These are phyloP conservation scores for Urophycis tenuis DNA, from an alignment of 2,797 vertebrate genomes.

Conservation along the genomic window DNA sequence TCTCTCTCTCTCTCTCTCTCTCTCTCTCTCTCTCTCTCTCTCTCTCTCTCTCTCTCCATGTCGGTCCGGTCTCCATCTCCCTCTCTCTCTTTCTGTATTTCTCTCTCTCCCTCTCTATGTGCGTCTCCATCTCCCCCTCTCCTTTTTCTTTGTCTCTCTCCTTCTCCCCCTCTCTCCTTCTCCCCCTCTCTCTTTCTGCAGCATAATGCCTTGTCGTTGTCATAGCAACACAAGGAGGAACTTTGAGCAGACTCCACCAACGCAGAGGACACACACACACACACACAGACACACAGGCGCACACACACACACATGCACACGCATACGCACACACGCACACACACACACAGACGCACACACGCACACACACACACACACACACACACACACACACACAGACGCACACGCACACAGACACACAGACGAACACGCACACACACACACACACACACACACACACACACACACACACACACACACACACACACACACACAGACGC, in stretches of 20 bases:
- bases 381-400: neutral
- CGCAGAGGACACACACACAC: neutral
- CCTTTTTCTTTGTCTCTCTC: neutral
- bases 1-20: neutral
- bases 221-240: slow-evolving; percentile 10
- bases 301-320: too few species aligned
- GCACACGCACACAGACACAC: too few species aligned
- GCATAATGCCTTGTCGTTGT: slow-evolving; percentile 4
- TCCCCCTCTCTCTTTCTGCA: neutral
- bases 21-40: neutral
- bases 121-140: neutral
- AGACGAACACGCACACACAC: too few species aligned
- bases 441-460: too few species aligned
- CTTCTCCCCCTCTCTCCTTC: neutral
- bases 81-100: neutral
- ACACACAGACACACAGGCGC: neutral
- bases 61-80: neutral
- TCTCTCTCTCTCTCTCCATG: neutral
- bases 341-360: too few species aligned
- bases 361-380: too few species aligned
- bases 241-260: slow-evolving; percentile 1
- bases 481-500: too few species aligned
- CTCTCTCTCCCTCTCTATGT: too few species aligned
- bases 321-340: too few species aligned
- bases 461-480: too few species aligned